Evolutionary conservation across 2,797 vertebrate genomes (phyloP).

Genomic region (Arnoldichthys spilopterus): DNA sequence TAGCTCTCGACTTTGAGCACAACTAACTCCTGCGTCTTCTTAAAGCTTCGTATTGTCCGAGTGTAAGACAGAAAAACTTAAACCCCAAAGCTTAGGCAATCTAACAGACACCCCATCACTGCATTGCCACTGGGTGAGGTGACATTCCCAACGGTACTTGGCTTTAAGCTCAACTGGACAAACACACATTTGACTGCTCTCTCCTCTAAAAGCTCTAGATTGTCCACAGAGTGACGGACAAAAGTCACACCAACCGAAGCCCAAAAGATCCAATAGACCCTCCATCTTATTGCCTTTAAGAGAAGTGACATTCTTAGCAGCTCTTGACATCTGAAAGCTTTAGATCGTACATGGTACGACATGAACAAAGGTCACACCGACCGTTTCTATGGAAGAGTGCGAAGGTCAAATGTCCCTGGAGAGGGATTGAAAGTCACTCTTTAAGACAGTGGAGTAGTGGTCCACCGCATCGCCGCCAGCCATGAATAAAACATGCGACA

Average conservation of each 20-base stretch:
- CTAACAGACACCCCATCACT: not conserved
- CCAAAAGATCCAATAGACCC: not conserved
- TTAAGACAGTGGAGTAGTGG: slow-evolving; percentile 9
- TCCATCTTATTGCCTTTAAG: not conserved
- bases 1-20: no score
- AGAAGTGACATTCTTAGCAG: not conserved
- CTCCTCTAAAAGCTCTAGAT: not conserved
- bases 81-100: no score
- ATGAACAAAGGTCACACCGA: slow-evolving; percentile 10
- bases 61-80: no score
- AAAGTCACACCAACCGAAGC: not conserved
- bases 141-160: not conserved
- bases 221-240: not conserved
- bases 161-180: not conserved
- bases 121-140: not conserved
- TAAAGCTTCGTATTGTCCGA: no score
- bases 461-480: slow-evolving; percentile 33
- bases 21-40: no score
- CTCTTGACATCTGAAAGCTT: not conserved
- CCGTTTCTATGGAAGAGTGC: slow-evolving; percentile 18
- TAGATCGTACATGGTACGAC: not conserved
- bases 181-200: not conserved
- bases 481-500: slow-evolving; percentile 80
- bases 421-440: not conserved
- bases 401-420: slow-evolving; percentile 28